These are phyloP conservation scores for Drosophila funebris DNA, from an alignment of 1,140 invertebrate species.

Conservation along the genomic window DNA sequence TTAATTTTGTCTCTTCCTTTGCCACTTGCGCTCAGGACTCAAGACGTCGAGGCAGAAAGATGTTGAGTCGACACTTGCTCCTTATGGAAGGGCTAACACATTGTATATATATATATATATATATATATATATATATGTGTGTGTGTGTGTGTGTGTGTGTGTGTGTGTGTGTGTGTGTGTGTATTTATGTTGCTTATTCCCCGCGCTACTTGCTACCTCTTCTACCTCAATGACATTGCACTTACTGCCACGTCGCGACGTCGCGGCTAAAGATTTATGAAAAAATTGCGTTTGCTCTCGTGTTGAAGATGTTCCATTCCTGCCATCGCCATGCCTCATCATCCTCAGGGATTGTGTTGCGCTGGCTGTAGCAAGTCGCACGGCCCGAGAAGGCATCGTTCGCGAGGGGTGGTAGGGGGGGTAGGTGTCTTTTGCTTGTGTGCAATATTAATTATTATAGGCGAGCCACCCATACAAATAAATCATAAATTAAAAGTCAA, in stretches of 20 bases:
- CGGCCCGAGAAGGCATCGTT: too few species aligned
- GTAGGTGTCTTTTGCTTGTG: slow-evolving; percentile 56
- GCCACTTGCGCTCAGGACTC: slow-evolving; percentile 32
- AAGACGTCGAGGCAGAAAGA: slow-evolving; percentile 44
- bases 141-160: background rate
- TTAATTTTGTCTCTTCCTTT: slow-evolving; percentile 62
- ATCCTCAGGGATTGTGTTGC: slow-evolving; percentile 56
- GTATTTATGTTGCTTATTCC: slow-evolving; percentile 49
- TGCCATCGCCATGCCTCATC: background rate
- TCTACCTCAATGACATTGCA: slow-evolving; percentile 77
- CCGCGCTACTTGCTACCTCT: slow-evolving; percentile 54
- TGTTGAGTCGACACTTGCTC: slow-evolving; percentile 4
- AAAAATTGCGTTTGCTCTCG: slow-evolving; percentile 56
- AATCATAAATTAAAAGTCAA: slow-evolving; percentile 79
- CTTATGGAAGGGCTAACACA: slow-evolving; percentile 21
- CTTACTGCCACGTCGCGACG: slow-evolving; percentile 56
- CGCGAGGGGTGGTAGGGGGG: background rate
- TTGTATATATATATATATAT: too few species aligned
- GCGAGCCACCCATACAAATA: slow-evolving; percentile 77
- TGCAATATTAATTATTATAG: slow-evolving; percentile 81
- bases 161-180: background rate
- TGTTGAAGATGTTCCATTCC: background rate
- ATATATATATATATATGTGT: background rate
- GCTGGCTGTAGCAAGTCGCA: background rate
- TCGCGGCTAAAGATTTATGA: slow-evolving; percentile 70